phyloP scores from a whole-genome alignment of 2,797 vertebrate species.

The Malurus splendens region DNA sequence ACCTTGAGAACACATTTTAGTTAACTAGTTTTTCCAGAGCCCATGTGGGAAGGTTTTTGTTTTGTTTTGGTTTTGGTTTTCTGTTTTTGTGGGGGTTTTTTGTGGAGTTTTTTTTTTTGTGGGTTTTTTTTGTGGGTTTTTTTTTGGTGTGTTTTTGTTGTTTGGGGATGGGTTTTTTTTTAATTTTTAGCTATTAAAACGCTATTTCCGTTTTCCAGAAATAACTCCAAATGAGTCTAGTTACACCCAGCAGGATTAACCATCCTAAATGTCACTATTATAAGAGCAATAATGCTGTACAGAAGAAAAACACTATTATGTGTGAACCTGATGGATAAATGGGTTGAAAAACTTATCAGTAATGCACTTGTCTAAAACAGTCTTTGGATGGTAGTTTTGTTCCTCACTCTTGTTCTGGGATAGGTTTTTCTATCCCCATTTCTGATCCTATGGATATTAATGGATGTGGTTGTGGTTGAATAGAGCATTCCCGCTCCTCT shows the following conservation, averaged over 20 bases:
- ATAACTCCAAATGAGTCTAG: background rate
- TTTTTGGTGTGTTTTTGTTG: no score
- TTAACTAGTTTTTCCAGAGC: background rate
- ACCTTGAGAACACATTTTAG: background rate
- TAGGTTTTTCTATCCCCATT: background rate
- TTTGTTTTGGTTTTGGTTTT: no score
- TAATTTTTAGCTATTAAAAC: background rate
- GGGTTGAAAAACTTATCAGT: background rate
- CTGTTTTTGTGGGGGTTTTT: no score
- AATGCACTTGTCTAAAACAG: background rate
- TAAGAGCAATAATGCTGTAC: background rate
- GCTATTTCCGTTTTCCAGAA: background rate
- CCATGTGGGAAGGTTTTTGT: rapidly evolving
- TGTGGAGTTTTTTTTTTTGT: no score
- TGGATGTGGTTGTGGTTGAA: background rate
- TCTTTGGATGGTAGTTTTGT: background rate
- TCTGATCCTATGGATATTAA: background rate
- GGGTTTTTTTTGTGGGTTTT: no score
- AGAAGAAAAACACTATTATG: background rate
- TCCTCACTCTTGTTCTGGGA: background rate
- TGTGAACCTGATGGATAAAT: background rate
- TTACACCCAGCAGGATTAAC: background rate
- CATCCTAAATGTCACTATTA: background rate
- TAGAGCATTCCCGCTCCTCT: background rate
- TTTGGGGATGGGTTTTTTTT: background rate